A percentile compares a stretch with the other conserved stretches of the same genome.
Conservation (phyloP, 1,140 invertebrate species). For the Adelges cooleyi region DNA sequence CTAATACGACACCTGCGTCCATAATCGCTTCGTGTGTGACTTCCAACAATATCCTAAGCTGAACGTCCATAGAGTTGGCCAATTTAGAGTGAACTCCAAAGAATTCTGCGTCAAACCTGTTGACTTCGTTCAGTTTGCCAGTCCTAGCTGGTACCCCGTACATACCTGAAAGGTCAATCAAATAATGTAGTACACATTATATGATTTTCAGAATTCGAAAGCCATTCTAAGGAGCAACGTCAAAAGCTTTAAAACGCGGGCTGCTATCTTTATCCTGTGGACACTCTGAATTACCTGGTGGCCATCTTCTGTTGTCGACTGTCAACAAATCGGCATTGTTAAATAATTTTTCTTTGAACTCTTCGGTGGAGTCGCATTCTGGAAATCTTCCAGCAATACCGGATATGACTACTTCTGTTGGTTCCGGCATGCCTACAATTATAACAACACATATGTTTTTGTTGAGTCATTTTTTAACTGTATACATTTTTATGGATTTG, state of each 20-base stretch:
- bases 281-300: conserved; percentile 31
- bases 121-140: conserved; percentile 31
- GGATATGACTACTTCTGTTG: conserved; percentile 47
- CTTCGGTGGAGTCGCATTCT: conserved; percentile 47
- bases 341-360: conserved; percentile 48
- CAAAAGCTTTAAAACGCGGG: no score
- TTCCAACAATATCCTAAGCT: conserved; percentile 30
- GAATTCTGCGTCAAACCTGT: conserved; percentile 31
- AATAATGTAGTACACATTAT: no score
- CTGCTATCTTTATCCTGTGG: no score
- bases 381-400: conserved; percentile 52
- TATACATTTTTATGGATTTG: no score
- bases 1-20: conserved; percentile 32
- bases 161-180: not conserved
- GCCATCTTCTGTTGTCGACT: conserved; percentile 45
- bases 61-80: conserved; percentile 25
- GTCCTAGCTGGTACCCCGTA: conserved; percentile 18
- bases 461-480: no score
- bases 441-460: no score
- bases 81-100: conserved; percentile 31
- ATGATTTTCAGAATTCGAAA: no score
- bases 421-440: not conserved
- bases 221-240: no score
- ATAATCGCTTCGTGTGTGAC: conserved; percentile 31
- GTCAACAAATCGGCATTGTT: conserved; percentile 49